Evolutionary conservation across 2,113 vertebrate species (phyloP).

Genomic region (Glaucomys volans): DNA sequence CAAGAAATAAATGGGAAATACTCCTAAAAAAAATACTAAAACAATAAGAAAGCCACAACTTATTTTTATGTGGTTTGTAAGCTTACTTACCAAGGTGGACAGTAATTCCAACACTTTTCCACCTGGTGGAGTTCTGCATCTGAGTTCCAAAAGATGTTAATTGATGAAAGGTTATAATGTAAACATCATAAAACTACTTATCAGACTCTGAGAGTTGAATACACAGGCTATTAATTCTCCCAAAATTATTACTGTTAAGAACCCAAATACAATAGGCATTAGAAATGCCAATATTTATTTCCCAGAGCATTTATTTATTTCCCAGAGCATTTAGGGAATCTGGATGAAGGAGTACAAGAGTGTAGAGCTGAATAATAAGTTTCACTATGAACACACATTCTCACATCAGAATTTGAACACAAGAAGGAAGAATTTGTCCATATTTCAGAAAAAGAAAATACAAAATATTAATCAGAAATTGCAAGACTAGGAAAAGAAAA

Average conservation of each 20-base stretch:
- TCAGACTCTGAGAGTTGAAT: conserved; percentile 92
- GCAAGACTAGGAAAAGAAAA: no score
- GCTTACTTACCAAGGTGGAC: conserved; percentile 86
- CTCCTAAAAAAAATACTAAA: conserved; percentile 61
- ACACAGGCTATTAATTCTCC: conserved; percentile 91
- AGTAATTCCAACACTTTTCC: conserved; percentile 82
- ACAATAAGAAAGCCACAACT: conserved; percentile 31
- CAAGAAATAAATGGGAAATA: conserved; percentile 71
- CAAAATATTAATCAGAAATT: conserved; percentile 91
- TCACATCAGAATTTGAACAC: conserved; percentile 95
- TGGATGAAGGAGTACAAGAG: conserved; percentile 95
- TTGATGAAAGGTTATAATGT: conserved; percentile 92
- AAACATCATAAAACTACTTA: conserved; percentile 95
- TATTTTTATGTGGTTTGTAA: conserved; percentile 75
- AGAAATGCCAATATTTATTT: conserved; percentile 91
- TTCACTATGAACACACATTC: conserved; percentile 93
- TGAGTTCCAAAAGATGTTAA: conserved; percentile 94
- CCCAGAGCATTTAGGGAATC: conserved; percentile 91
- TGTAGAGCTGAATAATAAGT: conserved; percentile 94
- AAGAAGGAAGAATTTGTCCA: conserved; percentile 91
- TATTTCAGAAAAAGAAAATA: conserved; percentile 91
- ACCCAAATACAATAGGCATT: conserved; percentile 94
- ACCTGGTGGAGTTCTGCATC: conserved; percentile 85
- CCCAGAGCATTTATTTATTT: no score
- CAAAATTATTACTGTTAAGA: conserved; percentile 93